phyloP scores from a whole-genome alignment of 2,113 vertebrate genomes.

The Dunckerocampus dactyliophorus region DNA sequence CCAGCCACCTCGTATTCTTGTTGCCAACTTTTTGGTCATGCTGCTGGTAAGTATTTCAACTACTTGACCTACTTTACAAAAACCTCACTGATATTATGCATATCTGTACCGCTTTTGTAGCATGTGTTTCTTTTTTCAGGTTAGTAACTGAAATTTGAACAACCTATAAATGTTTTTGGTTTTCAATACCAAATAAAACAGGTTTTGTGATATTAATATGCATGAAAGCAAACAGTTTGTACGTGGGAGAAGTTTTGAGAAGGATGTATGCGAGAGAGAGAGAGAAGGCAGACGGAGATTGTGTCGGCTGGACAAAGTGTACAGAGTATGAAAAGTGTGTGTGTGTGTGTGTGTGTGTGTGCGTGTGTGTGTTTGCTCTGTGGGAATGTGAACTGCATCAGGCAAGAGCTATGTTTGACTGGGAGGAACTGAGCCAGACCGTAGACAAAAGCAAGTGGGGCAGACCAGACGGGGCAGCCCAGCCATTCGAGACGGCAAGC shows the following conservation, averaged over 20 bases:
- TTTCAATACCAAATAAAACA: neutral
- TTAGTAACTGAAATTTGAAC: neutral
- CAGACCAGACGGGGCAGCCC: constrained; percentile 86
- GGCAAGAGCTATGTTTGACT: constrained; percentile 49
- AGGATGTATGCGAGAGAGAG: constrained; percentile 25
- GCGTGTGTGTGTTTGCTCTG: constrained; percentile 32
- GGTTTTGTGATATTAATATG: neutral
- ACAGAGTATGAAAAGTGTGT: constrained; percentile 33
- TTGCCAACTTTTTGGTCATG: constrained; percentile 25
- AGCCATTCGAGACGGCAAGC: constrained; percentile 82
- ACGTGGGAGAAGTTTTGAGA: constrained; percentile 38
- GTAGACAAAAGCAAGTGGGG: constrained; percentile 86
- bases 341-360: neutral
- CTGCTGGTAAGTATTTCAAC: constrained; percentile 53
- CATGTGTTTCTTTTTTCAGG: neutral
- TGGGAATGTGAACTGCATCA: constrained; percentile 66
- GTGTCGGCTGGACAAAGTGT: constrained; percentile 40
- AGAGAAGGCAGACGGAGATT: constrained; percentile 16
- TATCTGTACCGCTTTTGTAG: neutral
- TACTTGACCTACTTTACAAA: constrained; percentile 6
- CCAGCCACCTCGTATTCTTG: constrained; percentile 13
- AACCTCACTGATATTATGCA: neutral
- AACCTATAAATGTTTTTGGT: neutral
- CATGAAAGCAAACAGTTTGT: constrained; percentile 15
- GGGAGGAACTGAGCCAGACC: constrained; percentile 90